These are phyloP conservation scores for Simalia tracyae DNA, from an alignment of 2,797 vertebrate species.

Conservation along the genomic window DNA sequence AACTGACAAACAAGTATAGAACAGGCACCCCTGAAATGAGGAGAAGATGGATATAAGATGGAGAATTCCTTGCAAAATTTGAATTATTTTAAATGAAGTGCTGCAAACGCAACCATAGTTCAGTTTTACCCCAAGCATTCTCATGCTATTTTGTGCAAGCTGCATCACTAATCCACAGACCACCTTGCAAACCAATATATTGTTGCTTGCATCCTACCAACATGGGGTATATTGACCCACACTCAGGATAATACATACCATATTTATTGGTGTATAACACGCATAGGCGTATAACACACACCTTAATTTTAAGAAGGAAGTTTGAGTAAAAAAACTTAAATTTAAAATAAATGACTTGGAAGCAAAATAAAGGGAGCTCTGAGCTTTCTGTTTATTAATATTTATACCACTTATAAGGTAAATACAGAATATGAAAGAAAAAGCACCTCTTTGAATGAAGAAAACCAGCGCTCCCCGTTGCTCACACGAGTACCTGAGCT, in stretches of 20 bases:
- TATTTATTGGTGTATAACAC: too few species aligned
- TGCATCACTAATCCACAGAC: background rate
- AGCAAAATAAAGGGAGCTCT: too few species aligned
- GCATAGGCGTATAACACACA: too few species aligned
- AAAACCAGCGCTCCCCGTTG: too few species aligned
- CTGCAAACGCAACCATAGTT: background rate
- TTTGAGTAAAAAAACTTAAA: too few species aligned
- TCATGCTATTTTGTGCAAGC: background rate
- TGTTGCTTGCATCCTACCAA: background rate
- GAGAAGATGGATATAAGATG: background rate
- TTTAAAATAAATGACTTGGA: too few species aligned
- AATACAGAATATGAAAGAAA: too few species aligned
- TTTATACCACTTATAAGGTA: too few species aligned
- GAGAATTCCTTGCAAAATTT: background rate
- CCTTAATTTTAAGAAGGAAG: too few species aligned
- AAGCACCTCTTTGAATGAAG: too few species aligned
- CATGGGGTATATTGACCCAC: background rate
- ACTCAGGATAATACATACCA: background rate
- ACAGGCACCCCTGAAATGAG: background rate
- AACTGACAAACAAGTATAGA: background rate
- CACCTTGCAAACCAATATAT: background rate
- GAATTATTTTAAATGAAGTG: background rate
- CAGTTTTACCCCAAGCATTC: background rate
- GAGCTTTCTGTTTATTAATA: too few species aligned
- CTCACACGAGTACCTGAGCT: too few species aligned